phyloP scores from a whole-genome alignment of 1,140 invertebrate species.

The Ostrea edulis region DNA sequence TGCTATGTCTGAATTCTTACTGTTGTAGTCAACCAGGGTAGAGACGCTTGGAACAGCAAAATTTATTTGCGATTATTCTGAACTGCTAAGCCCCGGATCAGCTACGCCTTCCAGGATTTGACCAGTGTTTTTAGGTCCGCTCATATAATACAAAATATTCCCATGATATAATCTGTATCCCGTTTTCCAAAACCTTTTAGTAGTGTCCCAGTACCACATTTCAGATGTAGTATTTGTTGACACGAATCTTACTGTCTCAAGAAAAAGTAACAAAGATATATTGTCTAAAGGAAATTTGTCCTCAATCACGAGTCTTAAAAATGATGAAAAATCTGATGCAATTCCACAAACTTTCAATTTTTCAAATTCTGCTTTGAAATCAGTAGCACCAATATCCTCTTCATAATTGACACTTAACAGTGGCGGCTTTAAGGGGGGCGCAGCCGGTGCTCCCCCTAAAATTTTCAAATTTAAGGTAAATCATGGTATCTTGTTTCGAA shows the following conservation, averaged over 20 bases:
- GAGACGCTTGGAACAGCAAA: constrained; percentile 40
- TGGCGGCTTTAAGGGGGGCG: neutral
- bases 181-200: constrained; percentile 50
- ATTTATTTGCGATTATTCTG: neutral
- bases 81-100: neutral
- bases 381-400: neutral
- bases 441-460: no score
- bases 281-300: constrained; percentile 44
- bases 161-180: constrained; percentile 48
- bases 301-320: constrained; percentile 29
- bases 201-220: constrained; percentile 41
- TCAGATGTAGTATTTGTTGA: neutral
- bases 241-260: constrained; percentile 47
- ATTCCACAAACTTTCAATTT: neutral
- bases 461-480: no score
- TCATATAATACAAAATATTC: constrained; percentile 50
- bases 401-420: neutral
- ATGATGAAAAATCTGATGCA: constrained; percentile 21
- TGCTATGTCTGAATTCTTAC: neutral
- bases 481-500: no score
- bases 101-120: neutral
- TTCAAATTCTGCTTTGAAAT: neutral
- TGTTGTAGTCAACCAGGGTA: neutral
- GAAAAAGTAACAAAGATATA: constrained; percentile 49
- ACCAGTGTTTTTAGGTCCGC: constrained; percentile 42